These are phyloP conservation scores for Lepidothrix coronata DNA, from an alignment of 2,113 vertebrate species.

Conservation along the genomic window DNA sequence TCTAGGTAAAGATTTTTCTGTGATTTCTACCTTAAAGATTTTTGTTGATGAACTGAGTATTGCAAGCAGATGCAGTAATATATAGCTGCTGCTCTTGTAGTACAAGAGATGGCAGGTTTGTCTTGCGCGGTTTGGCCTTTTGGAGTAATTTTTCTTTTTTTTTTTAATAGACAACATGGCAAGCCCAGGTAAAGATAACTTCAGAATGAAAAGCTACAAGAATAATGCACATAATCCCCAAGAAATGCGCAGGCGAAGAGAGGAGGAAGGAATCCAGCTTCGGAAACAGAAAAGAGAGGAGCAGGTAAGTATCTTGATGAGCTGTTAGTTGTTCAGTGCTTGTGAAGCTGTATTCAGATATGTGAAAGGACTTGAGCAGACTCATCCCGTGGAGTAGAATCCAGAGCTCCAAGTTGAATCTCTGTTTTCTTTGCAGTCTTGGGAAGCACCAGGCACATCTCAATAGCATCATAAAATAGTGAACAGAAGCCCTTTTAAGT, in stretches of 20 bases:
- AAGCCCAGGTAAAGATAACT: slow-evolving; percentile 87
- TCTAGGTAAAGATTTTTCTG: neutral
- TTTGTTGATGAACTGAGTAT: neutral
- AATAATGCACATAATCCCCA: slow-evolving; percentile 93
- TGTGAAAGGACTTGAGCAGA: neutral
- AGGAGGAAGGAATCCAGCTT: slow-evolving; percentile 92
- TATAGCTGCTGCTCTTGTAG: neutral
- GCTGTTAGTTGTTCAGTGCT: neutral
- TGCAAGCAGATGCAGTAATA: neutral
- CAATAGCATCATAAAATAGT: neutral
- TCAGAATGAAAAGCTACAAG: slow-evolving; percentile 93
- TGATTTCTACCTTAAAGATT: slow-evolving; percentile 38
- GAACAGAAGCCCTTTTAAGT: neutral
- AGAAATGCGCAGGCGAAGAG: slow-evolving; percentile 91
- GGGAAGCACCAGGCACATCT: neutral
- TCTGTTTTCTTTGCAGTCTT: neutral
- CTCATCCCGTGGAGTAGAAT: neutral
- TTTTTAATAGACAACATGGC: slow-evolving; percentile 81
- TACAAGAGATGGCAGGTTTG: neutral
- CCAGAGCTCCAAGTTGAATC: neutral
- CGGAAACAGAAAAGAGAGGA: slow-evolving; percentile 94
- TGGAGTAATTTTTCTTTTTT: neutral
- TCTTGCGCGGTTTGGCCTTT: neutral
- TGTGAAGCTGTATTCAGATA: neutral
- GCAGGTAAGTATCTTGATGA: slow-evolving; percentile 74